Percentiles rank a stretch among this genome's conserved stretches.
These are phyloP conservation scores for Daphoenositta chrysoptera DNA, from an alignment of 2,113 vertebrate genomes.

Conservation along the genomic window DNA sequence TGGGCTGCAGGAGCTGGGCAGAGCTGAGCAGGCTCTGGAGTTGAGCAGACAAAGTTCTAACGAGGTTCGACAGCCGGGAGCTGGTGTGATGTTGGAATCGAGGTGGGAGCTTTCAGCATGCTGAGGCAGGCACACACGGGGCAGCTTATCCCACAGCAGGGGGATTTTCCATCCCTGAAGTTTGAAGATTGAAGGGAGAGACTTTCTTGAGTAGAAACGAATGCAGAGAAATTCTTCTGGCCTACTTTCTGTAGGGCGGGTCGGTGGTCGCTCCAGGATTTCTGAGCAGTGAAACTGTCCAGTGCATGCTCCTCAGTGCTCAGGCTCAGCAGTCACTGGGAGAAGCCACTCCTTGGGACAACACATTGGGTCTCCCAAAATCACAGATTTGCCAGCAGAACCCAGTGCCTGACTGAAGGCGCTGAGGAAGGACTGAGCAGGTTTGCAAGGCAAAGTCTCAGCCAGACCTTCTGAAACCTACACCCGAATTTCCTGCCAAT, in stretches of 20 bases:
- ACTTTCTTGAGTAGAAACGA: not conserved
- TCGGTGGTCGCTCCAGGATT: not conserved
- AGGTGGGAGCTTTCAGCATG: not conserved
- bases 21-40: not conserved
- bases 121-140: accelerated
- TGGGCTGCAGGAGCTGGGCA: not conserved
- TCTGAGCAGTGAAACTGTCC: not conserved
- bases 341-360: not conserved
- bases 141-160: not conserved
- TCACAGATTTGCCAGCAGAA: accelerated
- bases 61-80: accelerated
- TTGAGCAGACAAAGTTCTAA: not conserved
- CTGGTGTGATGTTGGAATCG: accelerated
- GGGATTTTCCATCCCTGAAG: not conserved
- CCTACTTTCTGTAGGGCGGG: not conserved
- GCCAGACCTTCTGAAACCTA: not conserved
- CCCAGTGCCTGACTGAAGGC: accelerated
- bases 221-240: not conserved
- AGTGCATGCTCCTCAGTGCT: accelerated
- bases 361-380: accelerated
- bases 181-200: not conserved
- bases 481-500: not conserved
- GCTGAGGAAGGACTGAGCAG: not conserved
- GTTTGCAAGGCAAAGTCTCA: not conserved
- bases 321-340: not conserved